A percentile compares a stretch with the other conserved stretches of the same genome.
Conservation (phyloP, 2,888 invertebrate genomes). For the Timema cristinae region DNA sequence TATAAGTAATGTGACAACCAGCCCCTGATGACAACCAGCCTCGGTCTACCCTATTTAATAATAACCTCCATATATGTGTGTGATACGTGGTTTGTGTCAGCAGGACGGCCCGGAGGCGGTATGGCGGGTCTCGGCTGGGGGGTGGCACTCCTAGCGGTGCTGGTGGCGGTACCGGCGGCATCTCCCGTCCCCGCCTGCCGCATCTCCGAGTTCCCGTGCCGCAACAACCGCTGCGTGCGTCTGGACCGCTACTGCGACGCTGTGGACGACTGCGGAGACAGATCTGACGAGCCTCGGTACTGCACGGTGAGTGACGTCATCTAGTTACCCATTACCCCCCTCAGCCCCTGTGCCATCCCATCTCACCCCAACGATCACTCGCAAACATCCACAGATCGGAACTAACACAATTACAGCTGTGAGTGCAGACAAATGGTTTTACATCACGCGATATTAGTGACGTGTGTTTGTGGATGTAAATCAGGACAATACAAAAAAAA, state of each 20-base stretch:
- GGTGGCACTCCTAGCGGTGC: constrained; percentile 21
- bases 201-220: constrained; percentile 72
- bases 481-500: too few species aligned
- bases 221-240: constrained; percentile 70
- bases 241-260: constrained; percentile 85
- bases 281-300: constrained; percentile 76
- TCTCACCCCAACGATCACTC: too few species aligned
- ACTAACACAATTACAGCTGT: too few species aligned
- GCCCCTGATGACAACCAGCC: too few species aligned
- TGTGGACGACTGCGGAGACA: constrained; percentile 76
- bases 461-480: too few species aligned
- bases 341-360: neutral
- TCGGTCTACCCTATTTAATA: too few species aligned
- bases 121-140: neutral
- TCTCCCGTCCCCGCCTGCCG: constrained; percentile 60
- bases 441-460: too few species aligned
- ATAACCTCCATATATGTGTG: neutral
- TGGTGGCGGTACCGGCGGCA: constrained; percentile 39
- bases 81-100: neutral
- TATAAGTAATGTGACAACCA: too few species aligned
- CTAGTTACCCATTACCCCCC: neutral
- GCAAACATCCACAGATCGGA: too few species aligned
- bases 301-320: constrained; percentile 57
- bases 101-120: constrained; percentile 2
- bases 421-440: too few species aligned